Evolutionary conservation across 2,797 vertebrate species (phyloP).

Genomic region (Danio jaintianensis): DNA sequence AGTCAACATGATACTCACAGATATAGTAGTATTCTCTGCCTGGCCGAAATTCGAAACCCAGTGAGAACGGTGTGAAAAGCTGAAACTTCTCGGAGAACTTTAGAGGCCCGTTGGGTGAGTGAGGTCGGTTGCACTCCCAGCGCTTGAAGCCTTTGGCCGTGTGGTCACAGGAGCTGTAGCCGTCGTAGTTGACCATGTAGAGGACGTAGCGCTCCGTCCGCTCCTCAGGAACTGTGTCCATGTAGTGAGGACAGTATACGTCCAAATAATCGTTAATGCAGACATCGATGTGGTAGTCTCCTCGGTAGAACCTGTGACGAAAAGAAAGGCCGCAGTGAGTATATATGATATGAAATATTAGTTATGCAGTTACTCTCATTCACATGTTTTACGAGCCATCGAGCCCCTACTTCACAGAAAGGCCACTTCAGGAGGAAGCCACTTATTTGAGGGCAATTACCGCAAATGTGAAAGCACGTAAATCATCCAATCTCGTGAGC

Average conservation of each 20-base stretch:
- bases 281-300: constrained; percentile 96
- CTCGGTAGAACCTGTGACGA: constrained; percentile 88
- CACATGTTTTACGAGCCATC: constrained; percentile 42
- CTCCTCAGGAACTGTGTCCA: constrained; percentile 87
- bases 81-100: constrained; percentile 99
- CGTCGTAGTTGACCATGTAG: constrained; percentile 99
- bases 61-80: constrained; percentile 97
- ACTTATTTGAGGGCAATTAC: constrained; percentile 54
- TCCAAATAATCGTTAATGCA: constrained; percentile 99
- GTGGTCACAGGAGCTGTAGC: constrained; percentile 97
- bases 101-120: constrained; percentile 92
- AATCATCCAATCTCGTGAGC: constrained; percentile 48
- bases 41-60: constrained; percentile 98
- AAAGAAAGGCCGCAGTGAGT: constrained; percentile 13
- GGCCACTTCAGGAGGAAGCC: constrained; percentile 48
- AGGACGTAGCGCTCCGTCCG: constrained; percentile 93
- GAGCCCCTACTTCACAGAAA: constrained; percentile 33
- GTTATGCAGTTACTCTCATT: constrained; percentile 16
- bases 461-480: constrained; percentile 52
- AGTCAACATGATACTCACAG: constrained; percentile 82
- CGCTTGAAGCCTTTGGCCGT: constrained; percentile 98
- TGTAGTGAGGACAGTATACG: constrained; percentile 96
- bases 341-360: constrained; percentile 32
- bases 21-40: constrained; percentile 99
- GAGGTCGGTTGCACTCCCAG: constrained; percentile 97